These are phyloP conservation scores for Buceros bicornis DNA, from an alignment of 2,797 vertebrate species.

Conservation along the genomic window DNA sequence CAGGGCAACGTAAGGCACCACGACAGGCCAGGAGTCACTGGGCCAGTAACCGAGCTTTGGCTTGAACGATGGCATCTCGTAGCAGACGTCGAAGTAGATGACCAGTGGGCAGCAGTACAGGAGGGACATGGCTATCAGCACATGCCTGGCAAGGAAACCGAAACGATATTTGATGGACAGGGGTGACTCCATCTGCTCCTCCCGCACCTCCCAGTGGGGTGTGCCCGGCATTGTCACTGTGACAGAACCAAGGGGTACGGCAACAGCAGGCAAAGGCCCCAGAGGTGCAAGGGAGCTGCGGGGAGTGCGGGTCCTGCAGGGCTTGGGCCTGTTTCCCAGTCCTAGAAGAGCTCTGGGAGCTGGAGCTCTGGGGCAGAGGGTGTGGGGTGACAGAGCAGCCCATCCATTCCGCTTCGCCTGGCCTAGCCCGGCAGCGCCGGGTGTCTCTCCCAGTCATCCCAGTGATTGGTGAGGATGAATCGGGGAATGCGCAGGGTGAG, in stretches of 20 bases:
- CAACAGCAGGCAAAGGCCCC: not conserved
- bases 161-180: not conserved
- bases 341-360: not conserved
- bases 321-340: not conserved
- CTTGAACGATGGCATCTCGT: conserved; percentile 86
- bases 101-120: conserved; percentile 86
- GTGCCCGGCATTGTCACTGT: not conserved
- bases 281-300: accelerated
- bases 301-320: not conserved
- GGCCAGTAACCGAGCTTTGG: conserved; percentile 92
- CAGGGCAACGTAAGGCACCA: conserved; percentile 85
- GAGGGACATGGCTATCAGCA: conserved; percentile 92
- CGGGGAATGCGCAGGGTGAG: accelerated
- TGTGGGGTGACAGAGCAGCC: not conserved
- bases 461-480: not conserved
- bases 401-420: not conserved
- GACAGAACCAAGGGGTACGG: not conserved
- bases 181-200: not conserved
- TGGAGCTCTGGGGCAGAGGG: not conserved
- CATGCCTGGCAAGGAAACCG: conserved; percentile 84
- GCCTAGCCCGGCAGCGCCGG: too few relatives aligned
- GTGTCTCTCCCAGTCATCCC: not conserved
- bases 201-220: not conserved
- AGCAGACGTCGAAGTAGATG: conserved; percentile 86
- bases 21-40: conserved; percentile 82